Evolutionary conservation across 2,888 invertebrate species (phyloP).

Genomic region (Drosophila parthenogenetica): DNA sequence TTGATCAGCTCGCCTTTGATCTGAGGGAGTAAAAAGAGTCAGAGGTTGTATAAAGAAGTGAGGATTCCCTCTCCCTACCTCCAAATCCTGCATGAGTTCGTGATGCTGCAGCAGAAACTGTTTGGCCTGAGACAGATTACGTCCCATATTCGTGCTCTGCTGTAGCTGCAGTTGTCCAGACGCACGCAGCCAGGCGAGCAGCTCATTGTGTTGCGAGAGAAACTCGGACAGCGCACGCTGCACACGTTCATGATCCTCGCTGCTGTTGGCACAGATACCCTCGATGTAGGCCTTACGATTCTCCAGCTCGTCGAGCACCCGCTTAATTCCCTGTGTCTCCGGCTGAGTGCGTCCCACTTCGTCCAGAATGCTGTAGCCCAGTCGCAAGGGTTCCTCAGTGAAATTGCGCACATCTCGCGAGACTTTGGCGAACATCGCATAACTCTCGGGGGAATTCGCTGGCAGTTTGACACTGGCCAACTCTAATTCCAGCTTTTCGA

Average conservation of each 20-base stretch:
- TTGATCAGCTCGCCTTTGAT: slow-evolving; percentile 90
- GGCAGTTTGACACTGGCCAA: slow-evolving; percentile 88
- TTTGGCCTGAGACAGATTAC: slow-evolving; percentile 87
- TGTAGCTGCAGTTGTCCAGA: slow-evolving; percentile 90
- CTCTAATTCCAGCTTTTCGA: slow-evolving; percentile 91
- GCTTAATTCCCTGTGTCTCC: slow-evolving; percentile 89
- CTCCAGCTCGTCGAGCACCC: slow-evolving; percentile 90
- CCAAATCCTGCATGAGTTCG: slow-evolving; percentile 90
- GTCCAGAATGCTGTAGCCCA: slow-evolving; percentile 91
- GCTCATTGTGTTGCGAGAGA: slow-evolving; percentile 88
- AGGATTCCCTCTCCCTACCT: slow-evolving; percentile 81
- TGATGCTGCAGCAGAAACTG: slow-evolving; percentile 91
- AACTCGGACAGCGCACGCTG: slow-evolving; percentile 89
- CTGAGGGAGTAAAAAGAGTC: slow-evolving; percentile 74
- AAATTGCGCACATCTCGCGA: slow-evolving; percentile 88
- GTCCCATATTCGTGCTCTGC: slow-evolving; percentile 91
- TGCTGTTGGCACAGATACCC: slow-evolving; percentile 88
- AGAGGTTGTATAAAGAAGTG: too few species aligned
- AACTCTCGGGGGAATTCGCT: slow-evolving; percentile 88
- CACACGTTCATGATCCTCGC: slow-evolving; percentile 89
- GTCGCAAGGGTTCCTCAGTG: slow-evolving; percentile 88
- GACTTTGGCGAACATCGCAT: slow-evolving; percentile 89
- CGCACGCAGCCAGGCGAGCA: slow-evolving; percentile 90
- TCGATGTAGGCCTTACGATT: slow-evolving; percentile 89
- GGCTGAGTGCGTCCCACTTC: slow-evolving; percentile 88